A percentile compares a stretch with the other conserved stretches of the same genome.
Conservation (phyloP, 1,140 invertebrate genomes). For the Asobara japonica region DNA sequence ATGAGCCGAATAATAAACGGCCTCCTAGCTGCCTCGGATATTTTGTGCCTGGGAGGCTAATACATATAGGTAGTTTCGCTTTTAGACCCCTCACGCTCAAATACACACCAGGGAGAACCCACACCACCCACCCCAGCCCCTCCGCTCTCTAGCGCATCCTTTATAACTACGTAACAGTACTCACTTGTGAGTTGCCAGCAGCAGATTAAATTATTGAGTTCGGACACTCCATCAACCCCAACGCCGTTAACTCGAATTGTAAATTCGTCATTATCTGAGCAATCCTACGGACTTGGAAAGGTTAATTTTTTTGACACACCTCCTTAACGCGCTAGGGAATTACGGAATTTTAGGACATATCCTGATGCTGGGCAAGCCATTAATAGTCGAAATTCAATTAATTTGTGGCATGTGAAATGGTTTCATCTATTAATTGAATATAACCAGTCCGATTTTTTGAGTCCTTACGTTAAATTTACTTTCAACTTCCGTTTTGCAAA, state of each 20-base stretch:
- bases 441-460: too few species aligned
- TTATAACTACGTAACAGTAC: not conserved
- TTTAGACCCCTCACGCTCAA: not conserved
- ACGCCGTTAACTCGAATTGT: not conserved
- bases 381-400: too few species aligned
- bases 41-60: conserved; percentile 14
- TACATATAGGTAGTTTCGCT: not conserved
- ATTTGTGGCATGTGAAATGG: too few species aligned
- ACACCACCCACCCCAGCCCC: not conserved
- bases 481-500: too few species aligned
- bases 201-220: conserved; percentile 4
- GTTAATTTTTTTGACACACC: too few species aligned
- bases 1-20: conserved; percentile 25
- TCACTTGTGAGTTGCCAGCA: not conserved
- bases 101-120: not conserved
- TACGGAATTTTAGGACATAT: too few species aligned
- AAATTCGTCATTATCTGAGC: not conserved
- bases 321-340: too few species aligned
- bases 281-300: not conserved
- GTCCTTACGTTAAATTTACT: too few species aligned
- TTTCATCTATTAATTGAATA: too few species aligned
- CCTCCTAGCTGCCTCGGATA: conserved; percentile 2
- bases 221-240: not conserved
- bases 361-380: too few species aligned
- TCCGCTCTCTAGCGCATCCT: not conserved